Evolutionary conservation across 2,797 vertebrate genomes (phyloP).

Genomic region (Furcifer pardalis): DNA sequence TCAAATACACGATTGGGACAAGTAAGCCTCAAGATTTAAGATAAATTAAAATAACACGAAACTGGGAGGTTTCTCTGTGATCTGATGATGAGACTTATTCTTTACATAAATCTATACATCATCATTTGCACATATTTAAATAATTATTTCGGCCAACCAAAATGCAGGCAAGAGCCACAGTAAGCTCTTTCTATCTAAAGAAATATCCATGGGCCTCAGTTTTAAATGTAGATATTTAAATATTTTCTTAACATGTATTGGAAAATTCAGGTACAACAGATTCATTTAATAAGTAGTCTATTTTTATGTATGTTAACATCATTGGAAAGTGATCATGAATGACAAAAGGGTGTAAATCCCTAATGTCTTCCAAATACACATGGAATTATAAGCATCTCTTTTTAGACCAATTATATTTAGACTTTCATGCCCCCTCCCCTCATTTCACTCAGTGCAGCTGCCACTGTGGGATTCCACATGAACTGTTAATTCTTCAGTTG

Average conservation of each 20-base stretch:
- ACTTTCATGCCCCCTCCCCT: constrained; percentile 18
- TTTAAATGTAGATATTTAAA: background rate
- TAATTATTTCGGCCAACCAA: constrained; percentile 4
- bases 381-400: constrained; percentile 32
- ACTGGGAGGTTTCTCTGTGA: too few relatives aligned
- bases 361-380: background rate
- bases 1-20: too few relatives aligned
- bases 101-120: too few relatives aligned
- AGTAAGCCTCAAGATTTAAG: too few relatives aligned
- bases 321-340: constrained; percentile 6
- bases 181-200: background rate
- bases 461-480: constrained; percentile 36
- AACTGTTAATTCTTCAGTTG: constrained; percentile 38
- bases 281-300: constrained; percentile 25
- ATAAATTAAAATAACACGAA: too few relatives aligned
- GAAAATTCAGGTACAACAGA: constrained; percentile 9
- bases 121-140: background rate
- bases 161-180: background rate
- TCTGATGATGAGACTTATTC: too few relatives aligned
- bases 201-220: background rate
- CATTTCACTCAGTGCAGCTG: constrained; percentile 49
- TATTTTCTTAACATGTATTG: background rate
- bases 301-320: constrained; percentile 13
- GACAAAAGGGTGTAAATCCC: constrained; percentile 34
- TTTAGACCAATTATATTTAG: background rate